Evolutionary conservation across 2,113 vertebrate genomes (phyloP).

Genomic region (Silurus glanis): DNA sequence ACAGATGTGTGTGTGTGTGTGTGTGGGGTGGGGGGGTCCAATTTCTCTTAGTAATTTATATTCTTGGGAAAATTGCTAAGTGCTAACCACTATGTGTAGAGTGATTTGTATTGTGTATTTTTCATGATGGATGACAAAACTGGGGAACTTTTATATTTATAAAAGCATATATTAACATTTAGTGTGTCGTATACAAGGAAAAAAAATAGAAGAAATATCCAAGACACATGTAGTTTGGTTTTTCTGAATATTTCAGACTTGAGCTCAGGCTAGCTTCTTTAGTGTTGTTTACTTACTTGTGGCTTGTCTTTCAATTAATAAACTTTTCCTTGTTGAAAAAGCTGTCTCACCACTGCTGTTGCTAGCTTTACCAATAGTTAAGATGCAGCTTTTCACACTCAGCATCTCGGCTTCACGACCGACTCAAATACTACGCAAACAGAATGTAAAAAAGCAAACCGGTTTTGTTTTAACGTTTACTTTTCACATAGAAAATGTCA

Average conservation of each 20-base stretch:
- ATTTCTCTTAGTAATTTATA: slow-evolving; percentile 71
- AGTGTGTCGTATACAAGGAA: slow-evolving; percentile 77
- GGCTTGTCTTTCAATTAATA: slow-evolving; percentile 83
- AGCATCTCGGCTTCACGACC: not conserved
- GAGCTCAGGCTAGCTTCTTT: slow-evolving; percentile 84
- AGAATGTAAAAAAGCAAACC: not conserved
- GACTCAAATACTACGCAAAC: not conserved
- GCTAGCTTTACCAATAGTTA: not conserved
- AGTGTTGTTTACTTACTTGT: slow-evolving; percentile 82
- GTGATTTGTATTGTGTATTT: slow-evolving; percentile 83
- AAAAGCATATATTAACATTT: slow-evolving; percentile 74
- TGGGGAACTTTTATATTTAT: slow-evolving; percentile 82
- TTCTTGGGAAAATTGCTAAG: slow-evolving; percentile 72
- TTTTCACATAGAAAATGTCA: not conserved
- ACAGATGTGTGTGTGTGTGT: slow-evolving; percentile 69
- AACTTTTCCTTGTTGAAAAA: slow-evolving; percentile 76
- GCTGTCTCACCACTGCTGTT: not conserved
- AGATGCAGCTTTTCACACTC: not conserved
- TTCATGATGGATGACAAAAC: slow-evolving; percentile 73
- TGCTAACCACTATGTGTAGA: slow-evolving; percentile 73
- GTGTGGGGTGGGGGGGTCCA: slow-evolving; percentile 41
- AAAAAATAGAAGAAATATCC: slow-evolving; percentile 75
- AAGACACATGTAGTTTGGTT: slow-evolving; percentile 83
- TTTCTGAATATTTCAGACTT: slow-evolving; percentile 85
- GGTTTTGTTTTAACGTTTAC: not conserved